phyloP scores from a whole-genome alignment of 2,888 invertebrate genomes.

The Vannuccia rotundouncinata region DNA sequence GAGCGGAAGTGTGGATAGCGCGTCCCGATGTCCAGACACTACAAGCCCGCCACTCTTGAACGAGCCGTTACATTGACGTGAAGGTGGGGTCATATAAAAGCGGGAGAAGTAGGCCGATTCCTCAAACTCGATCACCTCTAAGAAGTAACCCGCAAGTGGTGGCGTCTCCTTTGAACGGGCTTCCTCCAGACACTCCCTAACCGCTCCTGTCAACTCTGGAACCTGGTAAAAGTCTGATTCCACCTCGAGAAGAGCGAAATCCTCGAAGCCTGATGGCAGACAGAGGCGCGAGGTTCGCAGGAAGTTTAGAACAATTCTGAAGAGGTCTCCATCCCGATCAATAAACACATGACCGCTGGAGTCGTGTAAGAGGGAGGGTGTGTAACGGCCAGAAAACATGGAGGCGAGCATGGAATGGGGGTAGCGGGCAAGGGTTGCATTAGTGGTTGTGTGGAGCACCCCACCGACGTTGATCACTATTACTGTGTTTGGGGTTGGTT shows the following conservation, averaged over 20 bases:
- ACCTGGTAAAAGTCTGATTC: too few species aligned
- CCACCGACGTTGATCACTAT: constrained; percentile 55
- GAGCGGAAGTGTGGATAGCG: constrained; percentile 43
- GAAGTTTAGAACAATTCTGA: constrained; percentile 91
- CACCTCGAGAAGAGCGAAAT: too few species aligned
- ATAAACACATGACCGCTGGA: constrained; percentile 97
- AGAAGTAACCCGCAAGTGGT: constrained; percentile 40
- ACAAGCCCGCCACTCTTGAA: constrained; percentile 45
- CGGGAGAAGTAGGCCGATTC: constrained; percentile 45
- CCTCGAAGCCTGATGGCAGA: constrained; percentile 80
- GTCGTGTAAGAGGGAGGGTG: constrained; percentile 89
- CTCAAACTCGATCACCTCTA: constrained; percentile 45
- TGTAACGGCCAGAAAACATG: constrained; percentile 60
- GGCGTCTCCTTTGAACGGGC: not conserved
- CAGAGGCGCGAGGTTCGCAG: constrained; percentile 80
- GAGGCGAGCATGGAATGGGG: constrained; percentile 52
- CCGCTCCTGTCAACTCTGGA: too few species aligned
- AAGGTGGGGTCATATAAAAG: constrained; percentile 44
- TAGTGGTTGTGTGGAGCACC: constrained; percentile 48
- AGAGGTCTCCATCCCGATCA: constrained; percentile 93
- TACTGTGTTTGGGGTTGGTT: too few species aligned
- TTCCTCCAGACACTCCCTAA: not conserved
- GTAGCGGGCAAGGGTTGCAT: constrained; percentile 50
- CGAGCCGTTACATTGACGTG: constrained; percentile 42
- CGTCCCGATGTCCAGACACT: constrained; percentile 43